These are phyloP conservation scores for Decapterus maruadsi DNA, from an alignment of 2,797 vertebrate genomes.

Conservation along the genomic window DNA sequence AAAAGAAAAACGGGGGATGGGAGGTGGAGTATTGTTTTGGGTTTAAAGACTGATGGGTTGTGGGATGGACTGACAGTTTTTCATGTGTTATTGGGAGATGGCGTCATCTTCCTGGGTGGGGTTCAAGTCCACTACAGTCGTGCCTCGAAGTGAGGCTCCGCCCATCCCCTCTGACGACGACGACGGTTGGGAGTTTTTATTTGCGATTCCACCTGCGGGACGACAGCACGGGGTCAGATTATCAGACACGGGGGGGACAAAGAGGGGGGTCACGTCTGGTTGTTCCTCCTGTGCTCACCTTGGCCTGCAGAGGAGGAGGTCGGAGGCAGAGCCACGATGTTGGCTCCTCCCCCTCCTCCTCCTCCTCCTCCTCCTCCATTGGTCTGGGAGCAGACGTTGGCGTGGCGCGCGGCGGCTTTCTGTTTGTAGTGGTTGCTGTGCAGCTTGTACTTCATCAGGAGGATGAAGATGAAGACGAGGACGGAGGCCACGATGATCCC, in stretches of 20 bases:
- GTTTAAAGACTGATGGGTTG: conserved; percentile 45
- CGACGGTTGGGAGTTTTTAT: conserved; percentile 65
- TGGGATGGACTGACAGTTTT: conserved; percentile 47
- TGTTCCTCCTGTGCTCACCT: conserved; percentile 39
- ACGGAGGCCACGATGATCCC: conserved; percentile 94
- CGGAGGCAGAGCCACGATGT: conserved; percentile 66
- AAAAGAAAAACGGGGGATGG: conserved; percentile 16
- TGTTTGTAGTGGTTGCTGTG: conserved; percentile 90
- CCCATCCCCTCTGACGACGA: conserved; percentile 69
- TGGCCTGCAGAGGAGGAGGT: conserved; percentile 73
- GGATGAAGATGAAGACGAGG: conserved; percentile 94
- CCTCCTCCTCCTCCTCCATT: conserved; percentile 86
- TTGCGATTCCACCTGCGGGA: conserved; percentile 57
- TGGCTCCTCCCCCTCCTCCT: conserved; percentile 61
- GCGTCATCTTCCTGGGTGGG: conserved; percentile 82
- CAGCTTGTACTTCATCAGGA: conserved; percentile 93
- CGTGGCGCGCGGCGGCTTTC: conserved; percentile 79
- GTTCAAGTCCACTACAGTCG: conserved; percentile 86
- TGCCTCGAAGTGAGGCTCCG: conserved; percentile 81
- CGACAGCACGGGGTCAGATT: neutral
- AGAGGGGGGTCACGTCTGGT: too few relatives aligned
- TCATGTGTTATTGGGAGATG: conserved; percentile 86
- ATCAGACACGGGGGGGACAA: rapidly evolving
- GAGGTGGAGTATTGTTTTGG: conserved; percentile 57
- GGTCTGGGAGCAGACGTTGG: conserved; percentile 91